These are phyloP conservation scores for Hartigia nigra DNA, from an alignment of 2,888 invertebrate genomes.

Conservation along the genomic window DNA sequence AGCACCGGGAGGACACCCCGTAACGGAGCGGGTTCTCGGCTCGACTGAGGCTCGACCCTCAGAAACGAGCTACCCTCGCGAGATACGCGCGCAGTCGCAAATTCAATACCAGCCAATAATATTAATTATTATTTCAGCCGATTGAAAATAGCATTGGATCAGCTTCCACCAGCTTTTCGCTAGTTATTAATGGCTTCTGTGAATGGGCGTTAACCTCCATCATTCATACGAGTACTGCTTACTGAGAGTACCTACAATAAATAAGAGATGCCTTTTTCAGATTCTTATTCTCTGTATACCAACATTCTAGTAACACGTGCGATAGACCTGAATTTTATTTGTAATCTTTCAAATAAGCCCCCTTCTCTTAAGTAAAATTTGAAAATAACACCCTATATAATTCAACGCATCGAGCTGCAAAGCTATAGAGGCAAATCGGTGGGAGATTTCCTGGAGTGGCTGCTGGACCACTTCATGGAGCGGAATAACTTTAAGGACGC, in stretches of 20 bases:
- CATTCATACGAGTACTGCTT: background rate
- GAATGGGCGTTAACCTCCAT: background rate
- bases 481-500: background rate
- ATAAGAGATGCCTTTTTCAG: background rate
- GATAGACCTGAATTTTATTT: background rate
- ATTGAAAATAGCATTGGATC: background rate
- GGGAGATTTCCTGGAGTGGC: background rate
- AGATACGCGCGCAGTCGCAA: conserved; percentile 53
- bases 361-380: background rate
- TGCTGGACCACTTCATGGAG: background rate
- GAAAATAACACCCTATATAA: background rate
- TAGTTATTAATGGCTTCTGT: background rate
- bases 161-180: background rate
- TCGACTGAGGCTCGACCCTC: conserved; percentile 58
- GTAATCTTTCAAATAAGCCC: background rate
- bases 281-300: background rate
- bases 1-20: conserved; percentile 44
- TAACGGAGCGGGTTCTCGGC: conserved; percentile 58
- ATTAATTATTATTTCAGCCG: conserved; percentile 40
- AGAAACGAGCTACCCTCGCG: conserved; percentile 46
- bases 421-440: background rate
- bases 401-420: background rate
- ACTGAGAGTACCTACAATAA: background rate
- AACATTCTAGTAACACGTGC: background rate
- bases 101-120: conserved; percentile 40